These are phyloP conservation scores for Donacobius atricapilla DNA, from an alignment of 2,113 vertebrate species.

Conservation along the genomic window DNA sequence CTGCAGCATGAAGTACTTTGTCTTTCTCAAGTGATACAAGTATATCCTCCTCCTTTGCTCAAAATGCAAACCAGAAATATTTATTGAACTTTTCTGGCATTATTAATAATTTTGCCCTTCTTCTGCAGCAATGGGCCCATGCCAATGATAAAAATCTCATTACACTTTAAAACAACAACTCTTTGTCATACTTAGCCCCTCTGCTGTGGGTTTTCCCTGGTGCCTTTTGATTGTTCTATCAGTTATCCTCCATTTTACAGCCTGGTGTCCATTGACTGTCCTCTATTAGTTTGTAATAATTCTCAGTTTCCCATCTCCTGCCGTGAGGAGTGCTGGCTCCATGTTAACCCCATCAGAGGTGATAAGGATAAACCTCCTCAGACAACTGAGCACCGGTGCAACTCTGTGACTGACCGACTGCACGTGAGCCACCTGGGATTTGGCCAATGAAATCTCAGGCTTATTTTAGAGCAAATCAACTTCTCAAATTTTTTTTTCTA, in stretches of 20 bases:
- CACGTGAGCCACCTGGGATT: not conserved
- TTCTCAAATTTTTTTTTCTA: not conserved
- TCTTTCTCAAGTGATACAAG: slow-evolving; percentile 25
- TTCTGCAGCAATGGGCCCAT: not conserved
- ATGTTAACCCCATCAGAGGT: not conserved
- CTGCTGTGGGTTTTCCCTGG: not conserved
- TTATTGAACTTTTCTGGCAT: not conserved
- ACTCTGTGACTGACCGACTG: not conserved
- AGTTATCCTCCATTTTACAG: not conserved
- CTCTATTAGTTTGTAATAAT: not conserved
- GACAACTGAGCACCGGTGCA: accelerated
- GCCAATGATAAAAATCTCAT: not conserved
- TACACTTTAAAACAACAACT: not conserved
- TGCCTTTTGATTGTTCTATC: not conserved
- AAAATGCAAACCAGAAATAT: not conserved
- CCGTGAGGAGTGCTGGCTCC: not conserved
- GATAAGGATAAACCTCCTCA: not conserved
- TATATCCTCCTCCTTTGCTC: not conserved
- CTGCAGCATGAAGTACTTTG: slow-evolving; percentile 16
- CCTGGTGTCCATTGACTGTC: not conserved
- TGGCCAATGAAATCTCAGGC: not conserved
- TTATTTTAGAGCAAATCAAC: not conserved
- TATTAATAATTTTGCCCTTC: not conserved
- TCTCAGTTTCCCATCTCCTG: not conserved
- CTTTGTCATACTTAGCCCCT: not conserved